Percentiles rank a stretch among this genome's conserved stretches.
These are phyloP conservation scores for Corbicula japonica DNA, from an alignment of 2,888 invertebrate species.

Conservation along the genomic window DNA sequence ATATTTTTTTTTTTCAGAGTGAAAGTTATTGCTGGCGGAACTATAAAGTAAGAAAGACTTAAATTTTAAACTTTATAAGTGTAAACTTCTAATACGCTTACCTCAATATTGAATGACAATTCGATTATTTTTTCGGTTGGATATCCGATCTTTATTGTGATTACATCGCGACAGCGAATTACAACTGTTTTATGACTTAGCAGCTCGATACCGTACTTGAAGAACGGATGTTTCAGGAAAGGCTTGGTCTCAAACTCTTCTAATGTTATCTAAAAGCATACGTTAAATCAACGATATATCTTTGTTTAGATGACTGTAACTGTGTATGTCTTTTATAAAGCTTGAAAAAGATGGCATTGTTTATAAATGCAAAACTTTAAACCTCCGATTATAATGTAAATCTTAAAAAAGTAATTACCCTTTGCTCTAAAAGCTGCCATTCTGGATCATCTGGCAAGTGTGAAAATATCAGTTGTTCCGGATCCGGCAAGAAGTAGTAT, in stretches of 20 bases:
- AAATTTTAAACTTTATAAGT: too few species aligned
- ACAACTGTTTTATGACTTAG: slow-evolving; percentile 85
- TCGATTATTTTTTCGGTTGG: too few species aligned
- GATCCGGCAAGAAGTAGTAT: slow-evolving; percentile 86
- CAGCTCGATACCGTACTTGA: slow-evolving; percentile 86
- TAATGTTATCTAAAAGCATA: slow-evolving; percentile 79
- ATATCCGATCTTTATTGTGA: slow-evolving; percentile 84
- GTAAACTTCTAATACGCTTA: too few species aligned
- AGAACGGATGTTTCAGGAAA: slow-evolving; percentile 87
- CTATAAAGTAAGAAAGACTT: too few species aligned
- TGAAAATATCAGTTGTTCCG: slow-evolving; percentile 86
- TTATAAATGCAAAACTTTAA: too few species aligned
- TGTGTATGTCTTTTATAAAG: too few species aligned
- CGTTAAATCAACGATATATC: too few species aligned
- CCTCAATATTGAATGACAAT: too few species aligned
- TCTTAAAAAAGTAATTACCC: slow-evolving; percentile 56
- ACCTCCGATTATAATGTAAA: too few species aligned
- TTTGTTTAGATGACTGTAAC: too few species aligned
- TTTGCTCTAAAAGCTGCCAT: slow-evolving; percentile 86
- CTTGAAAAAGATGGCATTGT: too few species aligned
- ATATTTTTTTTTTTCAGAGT: slow-evolving; percentile 1
- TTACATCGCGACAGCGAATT: slow-evolving; percentile 83
- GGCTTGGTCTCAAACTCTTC: slow-evolving; percentile 86
- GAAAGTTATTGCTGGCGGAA: too few species aligned
- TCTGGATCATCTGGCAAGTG: slow-evolving; percentile 86